Conservation (phyloP, 2,888 invertebrate genomes). For the Cryptophagus acutangulus region DNA sequence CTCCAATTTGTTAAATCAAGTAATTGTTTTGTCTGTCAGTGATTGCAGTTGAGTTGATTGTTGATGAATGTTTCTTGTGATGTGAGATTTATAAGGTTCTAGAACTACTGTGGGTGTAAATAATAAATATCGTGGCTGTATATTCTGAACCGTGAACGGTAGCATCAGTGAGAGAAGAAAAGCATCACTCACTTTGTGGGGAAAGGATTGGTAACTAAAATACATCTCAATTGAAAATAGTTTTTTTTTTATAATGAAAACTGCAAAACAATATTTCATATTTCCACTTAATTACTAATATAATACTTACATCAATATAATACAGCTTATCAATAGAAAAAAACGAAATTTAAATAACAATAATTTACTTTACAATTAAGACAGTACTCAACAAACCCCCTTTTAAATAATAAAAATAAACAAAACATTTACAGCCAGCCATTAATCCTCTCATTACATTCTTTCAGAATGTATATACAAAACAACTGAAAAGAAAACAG, state of each 20-base stretch:
- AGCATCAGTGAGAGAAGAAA: no score
- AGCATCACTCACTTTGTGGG: no score
- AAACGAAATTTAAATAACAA: slow-evolving; percentile 32
- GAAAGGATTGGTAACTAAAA: no score
- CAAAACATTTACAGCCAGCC: slow-evolving; percentile 8
- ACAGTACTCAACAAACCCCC: slow-evolving; percentile 9
- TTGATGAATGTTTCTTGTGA: no score
- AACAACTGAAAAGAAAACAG: slow-evolving; percentile 9
- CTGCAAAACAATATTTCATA: slow-evolving; percentile 42
- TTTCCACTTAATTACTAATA: slow-evolving; percentile 32
- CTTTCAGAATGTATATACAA: no score
- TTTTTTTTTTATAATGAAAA: slow-evolving; percentile 39
- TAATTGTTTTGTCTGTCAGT: no score
- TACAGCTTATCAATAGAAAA: slow-evolving; percentile 28
- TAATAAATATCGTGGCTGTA: no score
- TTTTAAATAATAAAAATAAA: slow-evolving; percentile 9
- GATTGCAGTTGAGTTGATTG: no score
- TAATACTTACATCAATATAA: slow-evolving; percentile 36
- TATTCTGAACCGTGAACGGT: no score
- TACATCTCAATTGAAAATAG: slow-evolving; percentile 13
- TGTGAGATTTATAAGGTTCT: no score
- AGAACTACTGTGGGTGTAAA: no score
- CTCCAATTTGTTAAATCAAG: no score
- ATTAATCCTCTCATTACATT: slow-evolving; percentile 9
- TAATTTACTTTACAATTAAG: slow-evolving; percentile 26